Evolutionary conservation across 2,113 vertebrate genomes (phyloP).

Genomic region (Nymphicus hollandicus): DNA sequence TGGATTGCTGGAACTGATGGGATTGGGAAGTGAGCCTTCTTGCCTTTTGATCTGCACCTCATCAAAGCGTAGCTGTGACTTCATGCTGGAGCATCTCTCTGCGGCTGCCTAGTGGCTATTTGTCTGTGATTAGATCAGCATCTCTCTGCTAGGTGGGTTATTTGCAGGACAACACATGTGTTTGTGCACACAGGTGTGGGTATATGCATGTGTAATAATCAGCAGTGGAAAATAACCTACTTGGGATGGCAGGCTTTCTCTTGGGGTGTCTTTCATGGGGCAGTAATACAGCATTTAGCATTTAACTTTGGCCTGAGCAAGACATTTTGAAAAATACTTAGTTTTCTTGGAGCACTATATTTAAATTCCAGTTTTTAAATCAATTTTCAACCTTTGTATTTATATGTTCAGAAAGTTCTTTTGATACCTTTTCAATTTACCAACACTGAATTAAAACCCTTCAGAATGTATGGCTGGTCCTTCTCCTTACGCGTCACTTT

Average conservation of each 20-base stretch:
- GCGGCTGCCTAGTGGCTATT: neutral
- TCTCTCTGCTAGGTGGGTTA: neutral
- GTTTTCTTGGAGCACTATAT: constrained; percentile 34
- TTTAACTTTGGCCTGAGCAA: constrained; percentile 8
- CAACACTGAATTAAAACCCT: constrained; percentile 33
- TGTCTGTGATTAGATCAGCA: neutral
- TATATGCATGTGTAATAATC: neutral
- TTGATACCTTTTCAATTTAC: constrained; percentile 35
- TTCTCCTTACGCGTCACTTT: constrained; percentile 33
- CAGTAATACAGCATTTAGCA: neutral
- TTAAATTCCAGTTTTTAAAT: constrained; percentile 36
- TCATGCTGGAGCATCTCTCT: neutral
- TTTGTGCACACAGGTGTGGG: neutral
- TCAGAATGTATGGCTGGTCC: constrained; percentile 23
- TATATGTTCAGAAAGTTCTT: neutral
- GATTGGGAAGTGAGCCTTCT: neutral
- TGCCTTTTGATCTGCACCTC: neutral
- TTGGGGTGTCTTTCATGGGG: neutral
- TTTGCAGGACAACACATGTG: neutral
- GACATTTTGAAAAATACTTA: neutral
- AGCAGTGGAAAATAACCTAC: neutral
- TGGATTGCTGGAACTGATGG: neutral
- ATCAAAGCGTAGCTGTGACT: neutral
- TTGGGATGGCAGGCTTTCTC: neutral
- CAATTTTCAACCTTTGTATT: constrained; percentile 1